Base-by-base conservation (phyloP, 1,140 invertebrate genomes). In the Dinoponera quadriceps region DNA sequence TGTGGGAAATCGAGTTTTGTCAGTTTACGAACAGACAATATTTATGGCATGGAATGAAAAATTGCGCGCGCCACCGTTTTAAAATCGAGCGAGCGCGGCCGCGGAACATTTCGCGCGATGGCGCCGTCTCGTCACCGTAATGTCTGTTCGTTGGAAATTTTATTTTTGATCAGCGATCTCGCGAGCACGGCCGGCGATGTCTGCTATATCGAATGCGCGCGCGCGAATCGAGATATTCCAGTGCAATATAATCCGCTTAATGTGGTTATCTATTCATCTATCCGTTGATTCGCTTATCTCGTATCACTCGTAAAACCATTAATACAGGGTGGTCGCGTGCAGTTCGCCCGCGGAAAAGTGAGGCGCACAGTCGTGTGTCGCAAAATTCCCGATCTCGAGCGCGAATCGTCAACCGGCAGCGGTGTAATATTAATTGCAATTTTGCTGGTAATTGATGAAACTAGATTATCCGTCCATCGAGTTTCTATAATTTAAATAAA, bases 241-340 rank as follows among this genome's bases (percentile, higher is more conserved):
- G 44, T 14, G 65, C 22, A 69, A 59, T 57, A 59, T 71, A 80
- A 80, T 80, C 63, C 51, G 75, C 51, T 71, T 71, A 80, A 80
- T 57, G 65, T 51, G 14, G 75, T 71, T 80, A 69, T 69, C 51
- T 71, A 80, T 69, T 71, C 75, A 71, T 80, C 65, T 80, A 80
- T 59, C 27, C 73, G 33, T 78, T 71, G 65, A 80, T 80, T 71
- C 75, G 75, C 51, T 80, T 69, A 68, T 44, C 38, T 11, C 63
- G 63, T 78, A 55, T 78, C 63, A 59, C 51, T 80, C 22, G 29
- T 48, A 63, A 80, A 71, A 80, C 49, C 29, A 71, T 59, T 57
- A 59, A 78, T 78, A 68, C 44, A 9, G n/a, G n/a, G n/a, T n/a
- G n/a, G n/a, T n/a, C 38, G 38, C 7, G 38, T 11, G 38, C 38